Conservation (phyloP, 1,140 invertebrate species). For the Cryptotermes secundus region DNA sequence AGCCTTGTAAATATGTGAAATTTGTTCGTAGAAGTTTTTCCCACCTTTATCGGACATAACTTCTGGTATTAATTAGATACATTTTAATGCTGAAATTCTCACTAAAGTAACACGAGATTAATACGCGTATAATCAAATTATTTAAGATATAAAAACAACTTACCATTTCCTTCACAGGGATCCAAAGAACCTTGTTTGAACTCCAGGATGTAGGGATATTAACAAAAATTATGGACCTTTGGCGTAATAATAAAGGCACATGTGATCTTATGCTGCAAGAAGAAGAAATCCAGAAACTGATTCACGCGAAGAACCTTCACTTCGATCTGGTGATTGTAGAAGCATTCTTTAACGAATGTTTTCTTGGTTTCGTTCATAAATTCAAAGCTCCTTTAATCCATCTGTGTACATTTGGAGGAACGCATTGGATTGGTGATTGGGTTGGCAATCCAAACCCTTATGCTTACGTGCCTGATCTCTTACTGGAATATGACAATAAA, state of each 20-base stretch:
- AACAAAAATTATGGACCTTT: background rate
- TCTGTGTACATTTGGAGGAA: slow-evolving; percentile 44
- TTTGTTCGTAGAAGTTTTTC: no score
- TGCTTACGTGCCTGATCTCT: slow-evolving; percentile 46
- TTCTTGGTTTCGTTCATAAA: slow-evolving; percentile 45
- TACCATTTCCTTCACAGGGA: background rate
- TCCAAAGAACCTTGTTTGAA: background rate
- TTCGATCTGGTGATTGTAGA: slow-evolving; percentile 50
- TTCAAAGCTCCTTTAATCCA: slow-evolving; percentile 47
- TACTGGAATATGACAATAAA: slow-evolving; percentile 43
- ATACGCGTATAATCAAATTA: no score
- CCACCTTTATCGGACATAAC: no score
- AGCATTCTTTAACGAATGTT: slow-evolving; percentile 47
- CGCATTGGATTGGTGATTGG: slow-evolving; percentile 45
- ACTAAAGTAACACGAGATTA: no score
- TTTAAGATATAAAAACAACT: no score
- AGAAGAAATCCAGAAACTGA: background rate
- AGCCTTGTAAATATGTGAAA: background rate
- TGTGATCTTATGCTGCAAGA: background rate
- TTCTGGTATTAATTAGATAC: no score
- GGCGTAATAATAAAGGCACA: background rate
- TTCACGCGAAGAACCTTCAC: slow-evolving; percentile 36
- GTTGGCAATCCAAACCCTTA: slow-evolving; percentile 46
- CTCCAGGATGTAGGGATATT: background rate
- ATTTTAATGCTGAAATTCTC: no score